Conservation (phyloP, 2,888 invertebrate species). For the Drosophila austrosaltans region DNA sequence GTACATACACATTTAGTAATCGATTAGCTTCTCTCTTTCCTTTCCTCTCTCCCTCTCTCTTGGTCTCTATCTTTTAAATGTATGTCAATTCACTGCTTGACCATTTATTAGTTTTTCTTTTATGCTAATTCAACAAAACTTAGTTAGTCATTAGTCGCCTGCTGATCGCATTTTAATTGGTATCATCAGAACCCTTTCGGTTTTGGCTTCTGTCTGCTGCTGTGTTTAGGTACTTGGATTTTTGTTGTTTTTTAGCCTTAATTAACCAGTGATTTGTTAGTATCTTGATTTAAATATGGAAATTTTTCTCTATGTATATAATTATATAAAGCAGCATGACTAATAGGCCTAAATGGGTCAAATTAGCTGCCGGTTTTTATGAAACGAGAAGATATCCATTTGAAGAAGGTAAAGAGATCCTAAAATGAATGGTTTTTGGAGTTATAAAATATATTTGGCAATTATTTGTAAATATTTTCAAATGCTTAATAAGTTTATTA, state of each 20-base stretch:
- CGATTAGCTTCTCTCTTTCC: constrained; percentile 59
- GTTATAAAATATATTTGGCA: not conserved
- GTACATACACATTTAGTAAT: constrained; percentile 29
- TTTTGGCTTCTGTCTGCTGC: constrained; percentile 41
- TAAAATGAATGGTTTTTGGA: not conserved
- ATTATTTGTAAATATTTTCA: not conserved
- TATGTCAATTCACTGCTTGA: constrained; percentile 59
- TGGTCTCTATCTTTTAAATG: constrained; percentile 47
- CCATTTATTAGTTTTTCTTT: constrained; percentile 47
- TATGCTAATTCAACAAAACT: constrained; percentile 55
- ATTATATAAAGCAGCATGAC: constrained; percentile 53
- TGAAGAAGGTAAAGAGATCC: not conserved
- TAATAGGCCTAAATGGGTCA: constrained; percentile 64
- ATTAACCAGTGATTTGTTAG: constrained; percentile 73
- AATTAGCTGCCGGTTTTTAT: constrained; percentile 49
- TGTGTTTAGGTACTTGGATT: constrained; percentile 43
- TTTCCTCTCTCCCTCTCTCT: not conserved
- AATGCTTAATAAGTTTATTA: not conserved
- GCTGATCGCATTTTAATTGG: constrained; percentile 73
- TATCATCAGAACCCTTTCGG: constrained; percentile 40
- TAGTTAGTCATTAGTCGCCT: constrained; percentile 55
- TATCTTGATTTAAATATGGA: constrained; percentile 57
- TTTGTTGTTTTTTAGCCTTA: constrained; percentile 28
- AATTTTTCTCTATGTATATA: constrained; percentile 40
- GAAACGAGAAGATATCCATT: not conserved